Conservation (phyloP, 1,140 invertebrate genomes). For the Yoshiicerus persimilis region DNA sequence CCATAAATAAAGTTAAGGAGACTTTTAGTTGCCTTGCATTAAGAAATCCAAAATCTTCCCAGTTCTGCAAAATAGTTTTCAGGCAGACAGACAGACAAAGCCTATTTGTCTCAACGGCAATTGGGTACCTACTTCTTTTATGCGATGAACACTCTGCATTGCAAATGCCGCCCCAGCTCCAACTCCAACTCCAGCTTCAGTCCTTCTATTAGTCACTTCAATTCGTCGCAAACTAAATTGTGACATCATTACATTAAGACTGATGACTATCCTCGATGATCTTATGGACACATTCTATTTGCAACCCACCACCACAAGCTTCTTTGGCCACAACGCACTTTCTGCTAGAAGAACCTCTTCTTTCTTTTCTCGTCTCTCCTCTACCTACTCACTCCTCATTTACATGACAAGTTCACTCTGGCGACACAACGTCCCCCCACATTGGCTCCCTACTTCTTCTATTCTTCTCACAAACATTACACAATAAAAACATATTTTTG, state of each 20-base stretch:
- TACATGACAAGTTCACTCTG: too few relatives aligned
- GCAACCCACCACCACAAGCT: not conserved
- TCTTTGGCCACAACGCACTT: too few relatives aligned
- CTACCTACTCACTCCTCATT: too few relatives aligned
- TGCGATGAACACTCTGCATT: too few relatives aligned
- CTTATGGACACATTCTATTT: not conserved
- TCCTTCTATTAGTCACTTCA: not conserved
- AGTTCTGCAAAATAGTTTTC: not conserved
- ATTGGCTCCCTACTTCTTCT: too few relatives aligned
- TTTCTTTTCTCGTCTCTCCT: not conserved
- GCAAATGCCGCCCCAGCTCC: not conserved
- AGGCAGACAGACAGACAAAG: not conserved
- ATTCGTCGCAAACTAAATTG: not conserved
- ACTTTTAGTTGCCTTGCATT: not conserved
- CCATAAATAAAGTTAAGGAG: not conserved
- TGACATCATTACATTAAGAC: not conserved
- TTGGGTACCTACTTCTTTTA: too few relatives aligned
- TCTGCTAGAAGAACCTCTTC: not conserved
- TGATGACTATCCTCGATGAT: not conserved
- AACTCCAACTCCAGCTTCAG: not conserved
- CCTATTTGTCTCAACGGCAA: too few relatives aligned
- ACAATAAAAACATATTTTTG: too few relatives aligned
- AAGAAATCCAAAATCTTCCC: not conserved
- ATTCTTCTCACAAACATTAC: too few relatives aligned
- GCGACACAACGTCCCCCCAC: too few relatives aligned